Conservation (phyloP, 1,140 invertebrate genomes). For the Maconellicoccus hirsutus region DNA sequence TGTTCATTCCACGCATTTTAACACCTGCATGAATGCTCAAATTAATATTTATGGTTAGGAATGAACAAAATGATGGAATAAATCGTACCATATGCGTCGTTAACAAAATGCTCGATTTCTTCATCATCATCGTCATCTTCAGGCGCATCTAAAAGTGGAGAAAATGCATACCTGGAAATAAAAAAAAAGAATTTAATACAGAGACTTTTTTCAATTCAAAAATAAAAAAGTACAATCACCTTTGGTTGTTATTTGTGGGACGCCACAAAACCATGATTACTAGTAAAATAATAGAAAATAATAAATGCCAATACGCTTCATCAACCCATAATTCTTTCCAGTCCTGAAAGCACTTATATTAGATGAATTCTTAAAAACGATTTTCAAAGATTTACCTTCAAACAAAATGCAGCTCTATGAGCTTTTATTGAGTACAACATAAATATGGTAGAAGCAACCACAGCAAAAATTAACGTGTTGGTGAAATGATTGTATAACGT, state of each 20-base stretch:
- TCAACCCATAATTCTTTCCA: constrained; percentile 89
- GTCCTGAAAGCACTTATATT: constrained; percentile 42
- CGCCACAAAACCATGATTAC: constrained; percentile 92
- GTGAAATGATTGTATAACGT: constrained; percentile 84
- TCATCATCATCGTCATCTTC: constrained; percentile 59
- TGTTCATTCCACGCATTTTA: constrained; percentile 16
- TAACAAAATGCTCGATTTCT: constrained; percentile 69
- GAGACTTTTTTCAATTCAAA: too few species aligned
- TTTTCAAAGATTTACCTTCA: constrained; percentile 41
- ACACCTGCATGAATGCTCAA: background rate
- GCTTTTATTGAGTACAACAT: constrained; percentile 84
- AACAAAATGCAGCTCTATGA: constrained; percentile 54
- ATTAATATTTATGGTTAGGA: background rate
- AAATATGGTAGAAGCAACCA: constrained; percentile 75
- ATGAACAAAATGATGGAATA: constrained; percentile 15
- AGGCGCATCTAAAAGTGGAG: constrained; percentile 72
- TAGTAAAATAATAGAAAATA: constrained; percentile 74
- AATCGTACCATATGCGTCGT: constrained; percentile 60
- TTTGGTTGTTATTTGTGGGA: constrained; percentile 87
- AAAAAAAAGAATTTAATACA: too few species aligned
- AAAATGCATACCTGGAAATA: constrained; percentile 74
- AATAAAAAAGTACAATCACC: constrained; percentile 33
- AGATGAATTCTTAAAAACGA: background rate
- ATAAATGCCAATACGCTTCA: constrained; percentile 86
- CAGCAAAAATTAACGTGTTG: constrained; percentile 80